Evolutionary conservation across 2,888 invertebrate species (phyloP), one percentile per base, ranked within the genome.

Genomic region (Mylabris sibirica): DNA sequence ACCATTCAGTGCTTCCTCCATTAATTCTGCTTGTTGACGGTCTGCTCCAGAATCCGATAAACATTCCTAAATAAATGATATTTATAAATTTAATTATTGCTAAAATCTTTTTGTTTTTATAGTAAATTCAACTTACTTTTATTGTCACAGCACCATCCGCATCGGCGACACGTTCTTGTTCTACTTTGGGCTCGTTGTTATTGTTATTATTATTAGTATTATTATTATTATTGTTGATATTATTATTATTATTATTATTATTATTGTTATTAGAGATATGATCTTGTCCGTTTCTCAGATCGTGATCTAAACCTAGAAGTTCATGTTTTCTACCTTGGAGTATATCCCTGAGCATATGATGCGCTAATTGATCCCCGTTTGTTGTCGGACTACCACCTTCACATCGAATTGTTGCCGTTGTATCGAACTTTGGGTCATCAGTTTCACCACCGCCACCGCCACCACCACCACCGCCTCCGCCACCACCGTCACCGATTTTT

Each of bases 261-360:
- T 82, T 86, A 72, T 85, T 86, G 3, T 41, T 41, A 41, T 41
- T 41, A 41, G 41, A 41, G 66, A 84, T 81, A 76, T 84, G 83
- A 65, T 85, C 84, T 79, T 84, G 83, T 66, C 85, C 86, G 81
- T 87, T 86, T 78, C 90, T 88, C 76, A 91, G 84, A 81, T 91
- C 91, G 81, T 91, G 90, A 78, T 90, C 91, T 62, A 93, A 87
- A 74, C 90, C 88, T 79, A 93, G 88, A 80, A 94, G 89, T 74
- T 93, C 91, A 86, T 95, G 93, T 84, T 95, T 95, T 80, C 93
- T 92, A 77, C 92, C 94, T 84, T 96, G 96, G 70, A 97, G 89
- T 80, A 97, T 96, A 84, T 95, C 95, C 70, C 96, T 90, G 78
- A 97, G 88, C 90, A 96, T 94, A 85, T 95, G 93, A 86, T 95